phyloP scores from a whole-genome alignment of 1,140 invertebrate species.

The Plectrocnemia conspersa region DNA sequence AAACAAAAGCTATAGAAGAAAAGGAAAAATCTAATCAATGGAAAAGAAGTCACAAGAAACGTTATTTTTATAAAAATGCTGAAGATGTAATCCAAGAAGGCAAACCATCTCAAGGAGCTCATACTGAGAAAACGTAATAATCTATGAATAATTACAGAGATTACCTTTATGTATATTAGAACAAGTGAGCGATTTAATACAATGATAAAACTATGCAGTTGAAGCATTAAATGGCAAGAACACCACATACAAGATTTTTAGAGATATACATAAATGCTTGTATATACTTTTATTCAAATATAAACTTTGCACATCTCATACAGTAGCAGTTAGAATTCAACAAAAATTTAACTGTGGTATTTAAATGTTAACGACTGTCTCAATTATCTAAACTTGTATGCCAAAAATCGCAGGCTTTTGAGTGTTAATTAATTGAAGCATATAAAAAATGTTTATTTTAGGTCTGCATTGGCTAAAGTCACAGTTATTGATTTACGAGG shows the following conservation, averaged over 20 bases:
- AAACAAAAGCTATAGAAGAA: conserved; percentile 55
- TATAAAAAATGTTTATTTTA: conserved; percentile 37
- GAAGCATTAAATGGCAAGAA: too few species aligned
- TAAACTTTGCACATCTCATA: too few species aligned
- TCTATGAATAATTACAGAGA: too few species aligned
- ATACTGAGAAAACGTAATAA: conserved; percentile 52
- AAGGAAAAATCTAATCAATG: conserved; percentile 59
- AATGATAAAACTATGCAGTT: too few species aligned
- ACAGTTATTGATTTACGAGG: conserved; percentile 99
- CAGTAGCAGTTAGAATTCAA: too few species aligned
- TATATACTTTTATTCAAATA: too few species aligned
- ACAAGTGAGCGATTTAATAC: too few species aligned
- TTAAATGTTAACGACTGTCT: neutral
- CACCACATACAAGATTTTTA: too few species aligned
- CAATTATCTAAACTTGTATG: neutral
- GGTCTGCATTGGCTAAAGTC: conserved; percentile 66
- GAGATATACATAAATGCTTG: too few species aligned
- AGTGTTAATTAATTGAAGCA: neutral
- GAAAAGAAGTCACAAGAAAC: conserved; percentile 69
- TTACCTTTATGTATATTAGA: too few species aligned
- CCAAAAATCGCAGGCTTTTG: neutral
- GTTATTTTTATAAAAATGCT: conserved; percentile 86
- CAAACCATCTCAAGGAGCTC: conserved; percentile 59
- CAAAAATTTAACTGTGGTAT: too few species aligned
- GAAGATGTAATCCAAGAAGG: conserved; percentile 91